Base-by-base conservation (phyloP, 1,140 invertebrate genomes). In the Drosophila saltans region DNA sequence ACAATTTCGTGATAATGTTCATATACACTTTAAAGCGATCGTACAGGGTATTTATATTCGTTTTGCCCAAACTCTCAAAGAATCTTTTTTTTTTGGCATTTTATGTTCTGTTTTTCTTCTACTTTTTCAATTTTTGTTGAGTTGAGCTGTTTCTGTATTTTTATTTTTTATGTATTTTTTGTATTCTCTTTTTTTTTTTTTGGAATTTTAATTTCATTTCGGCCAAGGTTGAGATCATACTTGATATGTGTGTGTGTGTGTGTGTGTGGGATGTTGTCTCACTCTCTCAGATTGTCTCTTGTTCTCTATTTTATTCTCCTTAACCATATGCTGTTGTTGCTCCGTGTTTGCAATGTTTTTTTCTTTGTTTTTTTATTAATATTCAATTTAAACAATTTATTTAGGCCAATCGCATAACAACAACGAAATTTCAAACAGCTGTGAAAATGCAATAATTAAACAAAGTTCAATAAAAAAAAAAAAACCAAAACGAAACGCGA, bases 151-250 rank as follows among this genome's bases (percentile, higher is more conserved):
- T 72, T 57, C 59, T 65, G 28, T 41, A 61, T 69, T 69, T 66
- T 36, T 36, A 30, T 30, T 30, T 30, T 30, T 30, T 30, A 30
- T 30, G 28, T 36, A 36, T 36, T 36, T 7, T 36, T 36, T 16
- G 16, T 16, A 16, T 16, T 16, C 16, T 30, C 1, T 36, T 36
- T 36, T 6, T 6, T 36, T 69, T 70, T 43, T 72, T 66, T 63
- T 66, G 66, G 77, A 83, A 70, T 69, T 68, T 62, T 58, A 55
- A 75, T 82, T 65, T 74, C 73, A 83, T 84, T 72, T 89, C 78
- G 84, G 84, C 84, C 84, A 88, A 88, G 84, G 84, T 84, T 80
- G 70, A 77, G 66, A 80, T 80, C 78, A 68, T 80, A 61, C 66
- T 78, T 57, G 68, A 64, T 66, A 68, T 52, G 41, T 26, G 39